Evolutionary conservation across 2,113 vertebrate genomes (phyloP), one percentile per base, ranked within the genome.

Genomic region (Forbesichthys agassizii): DNA sequence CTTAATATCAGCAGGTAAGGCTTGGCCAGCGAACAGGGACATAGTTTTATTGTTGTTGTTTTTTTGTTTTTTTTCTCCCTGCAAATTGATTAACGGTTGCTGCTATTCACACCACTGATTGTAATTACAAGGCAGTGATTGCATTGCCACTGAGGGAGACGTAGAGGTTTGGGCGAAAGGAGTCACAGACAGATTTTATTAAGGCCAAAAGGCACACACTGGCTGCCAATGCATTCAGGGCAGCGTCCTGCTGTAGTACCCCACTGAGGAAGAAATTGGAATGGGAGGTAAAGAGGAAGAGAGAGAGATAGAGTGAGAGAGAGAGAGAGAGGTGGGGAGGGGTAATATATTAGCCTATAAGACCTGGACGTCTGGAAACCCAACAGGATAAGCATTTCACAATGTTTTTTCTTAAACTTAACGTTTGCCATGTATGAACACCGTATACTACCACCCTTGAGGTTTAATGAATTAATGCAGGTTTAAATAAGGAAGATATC

Each of bases 21-120:
- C 46, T 49, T 9, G 62, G 70, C 71, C 18, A 48, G 27, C 36
- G 59, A 69, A 62, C 62, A n/a, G 33, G 27, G 64, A 77, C 68
- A 62, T 48, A 61, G 9, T 36, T 27, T 51, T 13, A 10, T 33
- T 66, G 67, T 51, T 63, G 63, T 63, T 77, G 47, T 16, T 16
- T 46, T 47, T 49, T 48, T 48, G 49, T 4, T 11, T 46, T 47
- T 49, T 48, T 63, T 4, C 4, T 46, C 11, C 9, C 52, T 48
- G 61, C 53, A 64, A 27, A 57, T 55, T 84, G 72, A 84, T 78
- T 84, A 76, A 86, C 75, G 75, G 54, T 53, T 54, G 33, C 55
- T 59, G 54, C 64, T 59, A 52, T 78, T 59, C 63, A 66, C 61
- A 53, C 52, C 71, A 68, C 69, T 71, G 79, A 54, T 61, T 65